Evolutionary conservation across 2,113 vertebrate species (phyloP).

Genomic region (Paratilapia polleni): DNA sequence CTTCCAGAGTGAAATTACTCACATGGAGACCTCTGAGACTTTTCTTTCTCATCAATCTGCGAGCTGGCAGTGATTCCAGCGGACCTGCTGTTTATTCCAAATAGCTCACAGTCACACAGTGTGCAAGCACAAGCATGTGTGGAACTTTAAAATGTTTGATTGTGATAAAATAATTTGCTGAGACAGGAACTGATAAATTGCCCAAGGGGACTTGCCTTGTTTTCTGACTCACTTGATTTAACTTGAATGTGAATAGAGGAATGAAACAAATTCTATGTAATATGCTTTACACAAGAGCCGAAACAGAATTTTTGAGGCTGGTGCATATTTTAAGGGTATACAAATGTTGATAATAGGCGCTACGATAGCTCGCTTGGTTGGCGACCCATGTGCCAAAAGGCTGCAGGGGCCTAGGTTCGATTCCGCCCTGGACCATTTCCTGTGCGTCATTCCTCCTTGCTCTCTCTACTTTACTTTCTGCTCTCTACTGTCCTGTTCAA

Average conservation of each 20-base stretch:
- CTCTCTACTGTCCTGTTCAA: too few species aligned
- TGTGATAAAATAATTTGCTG: background rate
- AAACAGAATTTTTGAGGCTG: too few species aligned
- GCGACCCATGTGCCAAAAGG: too few species aligned
- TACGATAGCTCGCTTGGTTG: too few species aligned
- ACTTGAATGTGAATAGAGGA: background rate
- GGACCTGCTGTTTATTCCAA: background rate
- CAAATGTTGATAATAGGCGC: too few species aligned
- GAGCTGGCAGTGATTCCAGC: conserved; percentile 8
- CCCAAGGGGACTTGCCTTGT: background rate
- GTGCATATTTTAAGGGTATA: too few species aligned
- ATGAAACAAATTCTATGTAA: background rate
- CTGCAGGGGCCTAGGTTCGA: too few species aligned
- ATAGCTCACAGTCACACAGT: background rate
- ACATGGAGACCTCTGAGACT: background rate
- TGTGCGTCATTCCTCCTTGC: too few species aligned
- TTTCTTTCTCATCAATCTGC: background rate
- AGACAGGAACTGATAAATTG: background rate
- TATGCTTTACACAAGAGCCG: too few species aligned
- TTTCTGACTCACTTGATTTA: background rate
- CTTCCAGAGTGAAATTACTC: background rate
- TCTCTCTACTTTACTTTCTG: too few species aligned
- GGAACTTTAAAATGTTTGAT: background rate
- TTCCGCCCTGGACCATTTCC: too few species aligned
- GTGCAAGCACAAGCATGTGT: background rate